phyloP scores from a whole-genome alignment of 1,140 invertebrate species.

The Archegozetes longisetosus region DNA sequence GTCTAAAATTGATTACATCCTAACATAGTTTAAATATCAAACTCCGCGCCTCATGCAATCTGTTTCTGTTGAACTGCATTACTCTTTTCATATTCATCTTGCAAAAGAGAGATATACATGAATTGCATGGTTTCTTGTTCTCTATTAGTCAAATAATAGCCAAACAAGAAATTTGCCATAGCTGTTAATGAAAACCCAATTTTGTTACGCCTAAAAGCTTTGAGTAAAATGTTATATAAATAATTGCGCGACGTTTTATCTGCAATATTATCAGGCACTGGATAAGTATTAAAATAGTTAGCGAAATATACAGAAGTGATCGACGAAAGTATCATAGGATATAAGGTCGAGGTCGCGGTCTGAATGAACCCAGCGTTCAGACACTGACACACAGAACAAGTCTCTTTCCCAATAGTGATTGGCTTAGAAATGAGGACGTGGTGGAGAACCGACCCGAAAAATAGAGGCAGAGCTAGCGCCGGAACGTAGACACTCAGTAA shows the following conservation, averaged over 20 bases:
- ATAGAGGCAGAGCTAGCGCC: not conserved
- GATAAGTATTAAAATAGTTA: not conserved
- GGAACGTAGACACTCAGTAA: not conserved
- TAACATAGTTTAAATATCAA: too few relatives aligned
- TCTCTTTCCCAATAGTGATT: not conserved
- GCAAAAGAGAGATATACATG: not conserved
- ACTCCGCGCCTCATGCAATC: too few relatives aligned
- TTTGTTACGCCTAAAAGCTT: not conserved
- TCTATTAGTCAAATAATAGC: not conserved
- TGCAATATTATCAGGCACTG: not conserved
- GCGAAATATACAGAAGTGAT: not conserved
- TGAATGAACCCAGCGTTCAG: not conserved
- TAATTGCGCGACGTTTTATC: not conserved
- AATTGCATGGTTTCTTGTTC: not conserved
- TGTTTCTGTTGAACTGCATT: too few relatives aligned
- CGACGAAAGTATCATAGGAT: not conserved
- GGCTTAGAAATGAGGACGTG: not conserved
- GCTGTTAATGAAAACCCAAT: not conserved
- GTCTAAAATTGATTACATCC: too few relatives aligned
- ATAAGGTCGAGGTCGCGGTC: not conserved
- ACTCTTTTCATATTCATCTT: not conserved
- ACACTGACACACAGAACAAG: not conserved
- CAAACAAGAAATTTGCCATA: not conserved
- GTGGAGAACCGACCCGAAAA: not conserved
- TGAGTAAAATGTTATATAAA: not conserved